Evolutionary conservation across 2,113 vertebrate species (phyloP), one percentile per base, ranked within the genome.

Genomic region (Scomber scombrus): DNA sequence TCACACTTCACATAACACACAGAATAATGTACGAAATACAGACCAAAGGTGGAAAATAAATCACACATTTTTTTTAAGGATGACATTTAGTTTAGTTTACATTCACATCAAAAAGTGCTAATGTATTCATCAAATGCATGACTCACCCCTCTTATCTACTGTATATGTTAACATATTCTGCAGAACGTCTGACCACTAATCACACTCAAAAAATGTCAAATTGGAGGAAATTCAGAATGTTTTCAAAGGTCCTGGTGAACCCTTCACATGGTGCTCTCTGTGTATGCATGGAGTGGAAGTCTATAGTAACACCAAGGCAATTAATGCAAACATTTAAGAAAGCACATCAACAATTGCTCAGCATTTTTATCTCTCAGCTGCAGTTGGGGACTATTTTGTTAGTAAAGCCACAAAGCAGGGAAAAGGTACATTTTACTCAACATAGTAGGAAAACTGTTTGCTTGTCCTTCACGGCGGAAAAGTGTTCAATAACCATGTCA

Each of bases 401-500:
- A 63, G 11, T 60, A 65, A 71, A 73, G 57, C 76, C 73, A 43
- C 13, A 69, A 16, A 71, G 23, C 26, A 60, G 23, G 2, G 51
- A 40, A 82, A 47, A 70, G 49, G 16, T 66, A 80, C 43, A 71
- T 75, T 78, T 78, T 54, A 77, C 46, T 52, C 34, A 18, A 15
- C 11, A 21, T 47, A 5, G 45, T 29, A 54, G 23, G 23, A 75
- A 79, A 74, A 54, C 0, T 60, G 19, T 73, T 34, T 23, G 55
- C 51, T 56, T 76, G 75, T 82, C 80, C 75, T 84, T 78, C 58
- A 66, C 49, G 45, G 70, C 68, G 13, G 40, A 51, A 65, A 66
- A 49, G 34, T 47, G 14, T 81, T 85, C 71, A 68, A 69, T 69
- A 80, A 72, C 82, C 62, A 82, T 82, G 72, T 73, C 63, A 76